Conservation (phyloP, 2,797 vertebrate genomes). For the Lacerta bilineata region DNA sequence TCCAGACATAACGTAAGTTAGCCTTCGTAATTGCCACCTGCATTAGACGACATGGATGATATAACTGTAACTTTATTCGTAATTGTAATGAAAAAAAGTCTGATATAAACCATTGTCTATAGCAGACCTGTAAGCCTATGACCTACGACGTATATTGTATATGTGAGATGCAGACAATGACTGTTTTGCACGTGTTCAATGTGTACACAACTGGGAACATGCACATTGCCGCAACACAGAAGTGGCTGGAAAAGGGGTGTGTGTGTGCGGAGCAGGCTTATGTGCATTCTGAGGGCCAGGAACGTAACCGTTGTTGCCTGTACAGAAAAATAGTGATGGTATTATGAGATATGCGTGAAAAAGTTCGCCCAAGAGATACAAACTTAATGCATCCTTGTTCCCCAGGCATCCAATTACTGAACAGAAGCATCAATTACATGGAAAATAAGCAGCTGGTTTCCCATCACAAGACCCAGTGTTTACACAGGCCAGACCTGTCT, state of each 20-base stretch:
- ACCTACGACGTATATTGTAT: not conserved
- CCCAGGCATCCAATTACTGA: slow-evolving; percentile 56
- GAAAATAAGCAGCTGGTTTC: slow-evolving; percentile 59
- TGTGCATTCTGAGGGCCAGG: too few relatives aligned
- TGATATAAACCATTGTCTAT: not conserved
- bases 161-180: not conserved
- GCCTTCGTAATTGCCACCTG: not conserved
- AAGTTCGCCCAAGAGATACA: slow-evolving; percentile 39
- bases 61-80: slow-evolving; percentile 4
- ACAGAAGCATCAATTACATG: slow-evolving; percentile 61
- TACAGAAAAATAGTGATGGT: slow-evolving; percentile 34
- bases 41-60: not conserved
- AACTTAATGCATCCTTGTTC: slow-evolving; percentile 47
- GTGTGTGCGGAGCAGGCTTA: too few relatives aligned
- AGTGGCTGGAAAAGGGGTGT: too few relatives aligned
- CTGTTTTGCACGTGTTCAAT: too few relatives aligned
- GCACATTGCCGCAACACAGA: too few relatives aligned
- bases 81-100: not conserved
- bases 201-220: too few relatives aligned
- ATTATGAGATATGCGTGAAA: slow-evolving; percentile 38
- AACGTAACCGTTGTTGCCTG: too few relatives aligned
- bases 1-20: not conserved
- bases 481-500: not conserved
- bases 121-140: not conserved
- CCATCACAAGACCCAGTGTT: slow-evolving; percentile 51